Evolutionary conservation across 2,888 invertebrate genomes (phyloP).

Genomic region (Scaptomyza caliginosa): DNA sequence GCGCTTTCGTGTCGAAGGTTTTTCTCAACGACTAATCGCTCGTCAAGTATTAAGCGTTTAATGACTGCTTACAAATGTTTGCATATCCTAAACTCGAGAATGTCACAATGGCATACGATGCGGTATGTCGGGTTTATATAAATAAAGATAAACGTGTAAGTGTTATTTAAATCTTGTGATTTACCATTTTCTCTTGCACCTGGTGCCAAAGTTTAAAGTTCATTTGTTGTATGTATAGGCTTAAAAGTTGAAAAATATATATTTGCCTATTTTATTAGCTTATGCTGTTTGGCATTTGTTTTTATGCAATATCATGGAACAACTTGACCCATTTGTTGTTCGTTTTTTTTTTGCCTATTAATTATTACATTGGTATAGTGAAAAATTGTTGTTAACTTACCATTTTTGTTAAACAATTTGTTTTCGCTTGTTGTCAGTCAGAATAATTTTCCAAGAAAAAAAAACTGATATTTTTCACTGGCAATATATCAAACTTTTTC

Average conservation of each 20-base stretch:
- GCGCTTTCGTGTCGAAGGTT: constrained; percentile 11
- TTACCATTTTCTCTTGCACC: background rate
- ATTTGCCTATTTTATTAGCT: background rate
- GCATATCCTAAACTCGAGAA: background rate
- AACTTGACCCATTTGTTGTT: background rate
- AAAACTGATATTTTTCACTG: constrained; percentile 37
- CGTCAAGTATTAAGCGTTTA: constrained; percentile 7
- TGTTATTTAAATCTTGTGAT: constrained; percentile 11
- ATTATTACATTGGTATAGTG: background rate
- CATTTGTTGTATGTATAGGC: too few species aligned
- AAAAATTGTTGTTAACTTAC: constrained; percentile 33
- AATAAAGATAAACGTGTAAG: background rate
- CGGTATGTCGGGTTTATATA: background rate
- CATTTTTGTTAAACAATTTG: constrained; percentile 41
- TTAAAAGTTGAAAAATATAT: background rate
- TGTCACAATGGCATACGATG: constrained; percentile 12
- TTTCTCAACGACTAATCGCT: constrained; percentile 12
- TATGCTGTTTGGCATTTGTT: background rate
- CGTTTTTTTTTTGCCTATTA: background rate
- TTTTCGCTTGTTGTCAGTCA: constrained; percentile 16
- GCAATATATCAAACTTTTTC: constrained; percentile 11
- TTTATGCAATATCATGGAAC: background rate
- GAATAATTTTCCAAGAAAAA: constrained; percentile 22
- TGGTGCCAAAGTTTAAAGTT: constrained; percentile 1
- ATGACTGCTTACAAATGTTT: constrained; percentile 5